A percentile compares a stretch with the other conserved stretches of the same genome.
These are phyloP conservation scores for Cryptomyrus ogoouensis DNA, from an alignment of 2,113 vertebrate genomes.

Conservation along the genomic window DNA sequence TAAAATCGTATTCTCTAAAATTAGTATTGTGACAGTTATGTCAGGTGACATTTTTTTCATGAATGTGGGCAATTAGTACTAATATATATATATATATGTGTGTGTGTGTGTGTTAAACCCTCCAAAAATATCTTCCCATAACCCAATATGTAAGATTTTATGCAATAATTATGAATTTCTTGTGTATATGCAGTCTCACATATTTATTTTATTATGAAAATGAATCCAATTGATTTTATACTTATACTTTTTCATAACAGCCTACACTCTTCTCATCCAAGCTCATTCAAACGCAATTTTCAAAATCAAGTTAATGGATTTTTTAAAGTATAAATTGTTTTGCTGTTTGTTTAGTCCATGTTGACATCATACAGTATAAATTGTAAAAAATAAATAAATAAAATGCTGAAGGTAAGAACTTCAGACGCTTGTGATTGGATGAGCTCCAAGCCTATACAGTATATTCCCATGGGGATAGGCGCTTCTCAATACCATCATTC, in stretches of 20 bases:
- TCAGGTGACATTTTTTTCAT: not conserved
- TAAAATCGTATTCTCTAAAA: not conserved
- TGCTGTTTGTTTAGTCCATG: not conserved
- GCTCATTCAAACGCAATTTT: not conserved
- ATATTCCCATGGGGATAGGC: not conserved
- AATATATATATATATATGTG: no score
- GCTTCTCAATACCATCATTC: not conserved
- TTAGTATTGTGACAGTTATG: not conserved
- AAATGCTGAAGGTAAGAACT: no score
- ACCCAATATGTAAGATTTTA: conserved; percentile 11
- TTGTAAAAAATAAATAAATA: not conserved
- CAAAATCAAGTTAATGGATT: not conserved
- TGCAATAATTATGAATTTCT: not conserved
- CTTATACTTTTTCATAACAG: not conserved
- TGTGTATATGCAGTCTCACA: conserved; percentile 32
- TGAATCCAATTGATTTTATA: conserved; percentile 18
- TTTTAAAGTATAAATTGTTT: not conserved
- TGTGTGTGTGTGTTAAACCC: not conserved
- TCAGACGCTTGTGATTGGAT: no score
- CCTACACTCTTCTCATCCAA: not conserved
- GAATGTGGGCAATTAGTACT: not conserved
- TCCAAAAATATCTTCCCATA: not conserved
- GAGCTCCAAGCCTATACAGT: not conserved
- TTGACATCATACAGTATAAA: not conserved
- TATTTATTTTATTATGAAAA: conserved; percentile 23